Evolutionary conservation across 2,113 vertebrate genomes (phyloP).

Genomic region (Lipotes vexillifer): DNA sequence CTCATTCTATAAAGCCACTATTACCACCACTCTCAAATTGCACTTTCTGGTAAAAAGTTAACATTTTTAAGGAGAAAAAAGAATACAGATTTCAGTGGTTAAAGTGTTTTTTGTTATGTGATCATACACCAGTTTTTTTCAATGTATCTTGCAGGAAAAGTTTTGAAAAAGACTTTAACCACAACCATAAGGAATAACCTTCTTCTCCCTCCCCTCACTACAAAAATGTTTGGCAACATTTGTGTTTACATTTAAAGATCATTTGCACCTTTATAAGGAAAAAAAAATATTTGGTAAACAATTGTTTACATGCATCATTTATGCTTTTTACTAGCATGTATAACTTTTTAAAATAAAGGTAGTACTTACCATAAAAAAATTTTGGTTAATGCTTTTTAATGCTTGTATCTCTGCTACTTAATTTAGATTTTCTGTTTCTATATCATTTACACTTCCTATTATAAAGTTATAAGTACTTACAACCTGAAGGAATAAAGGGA

Average conservation of each 20-base stretch:
- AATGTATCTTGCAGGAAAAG: slow-evolving; percentile 75
- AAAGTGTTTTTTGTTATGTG: slow-evolving; percentile 59
- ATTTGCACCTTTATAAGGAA: slow-evolving; percentile 87
- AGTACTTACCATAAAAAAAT: slow-evolving; percentile 82
- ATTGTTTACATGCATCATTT: slow-evolving; percentile 86
- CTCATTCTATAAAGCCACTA: slow-evolving; percentile 24
- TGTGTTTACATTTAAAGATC: slow-evolving; percentile 86
- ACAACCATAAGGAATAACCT: slow-evolving; percentile 55
- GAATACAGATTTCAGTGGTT: slow-evolving; percentile 46
- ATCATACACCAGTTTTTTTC: slow-evolving; percentile 67
- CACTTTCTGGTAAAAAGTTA: slow-evolving; percentile 58
- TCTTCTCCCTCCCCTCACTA: background rate
- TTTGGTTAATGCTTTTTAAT: slow-evolving; percentile 70
- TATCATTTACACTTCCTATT: slow-evolving; percentile 23
- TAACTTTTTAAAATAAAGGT: slow-evolving; percentile 86
- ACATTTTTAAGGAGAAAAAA: slow-evolving; percentile 63
- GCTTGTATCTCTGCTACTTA: slow-evolving; percentile 56
- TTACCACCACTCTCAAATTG: slow-evolving; percentile 57
- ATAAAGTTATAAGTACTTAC: background rate
- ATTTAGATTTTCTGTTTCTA: slow-evolving; percentile 4
- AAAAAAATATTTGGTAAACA: slow-evolving; percentile 85
- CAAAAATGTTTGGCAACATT: slow-evolving; percentile 74
- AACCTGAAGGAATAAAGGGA: background rate
- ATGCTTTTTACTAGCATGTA: slow-evolving; percentile 91
- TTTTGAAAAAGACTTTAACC: slow-evolving; percentile 63